phyloP scores from a whole-genome alignment of 2,888 invertebrate genomes.

The Cylindroiulus punctatus region DNA sequence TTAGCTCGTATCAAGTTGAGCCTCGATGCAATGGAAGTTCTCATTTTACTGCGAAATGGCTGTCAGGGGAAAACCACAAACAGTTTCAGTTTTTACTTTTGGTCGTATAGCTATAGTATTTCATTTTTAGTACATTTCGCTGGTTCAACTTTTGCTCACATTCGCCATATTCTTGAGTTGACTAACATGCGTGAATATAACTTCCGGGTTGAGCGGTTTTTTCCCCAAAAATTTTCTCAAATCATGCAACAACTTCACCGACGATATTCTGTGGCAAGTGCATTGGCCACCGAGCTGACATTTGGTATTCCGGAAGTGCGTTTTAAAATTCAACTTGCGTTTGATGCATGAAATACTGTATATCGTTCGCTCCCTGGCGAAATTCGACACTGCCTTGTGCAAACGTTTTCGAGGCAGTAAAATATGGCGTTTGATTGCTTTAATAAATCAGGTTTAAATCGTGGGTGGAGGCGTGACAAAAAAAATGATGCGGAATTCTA shows the following conservation, averaged over 20 bases:
- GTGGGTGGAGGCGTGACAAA: not conserved
- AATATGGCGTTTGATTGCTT: not conserved
- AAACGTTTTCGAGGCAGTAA: slow-evolving; percentile 2
- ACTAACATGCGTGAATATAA: not conserved
- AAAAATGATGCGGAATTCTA: not conserved
- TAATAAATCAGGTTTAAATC: not conserved
- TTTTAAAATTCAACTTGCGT: slow-evolving; percentile 35
- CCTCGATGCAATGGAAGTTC: not conserved
- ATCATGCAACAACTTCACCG: not conserved
- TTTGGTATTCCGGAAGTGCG: slow-evolving; percentile 23
- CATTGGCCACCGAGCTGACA: not conserved
- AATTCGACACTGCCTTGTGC: not conserved
- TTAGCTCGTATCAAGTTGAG: not conserved
- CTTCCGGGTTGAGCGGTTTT: slow-evolving; percentile 1
- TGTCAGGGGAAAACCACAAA: not conserved
- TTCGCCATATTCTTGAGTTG: not conserved
- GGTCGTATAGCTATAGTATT: not conserved
- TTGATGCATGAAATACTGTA: not conserved
- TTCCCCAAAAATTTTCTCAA: not conserved
- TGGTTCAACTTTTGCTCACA: not conserved
- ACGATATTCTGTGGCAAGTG: not conserved
- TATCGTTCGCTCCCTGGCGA: not conserved
- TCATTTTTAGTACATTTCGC: not conserved
- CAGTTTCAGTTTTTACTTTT: not conserved
- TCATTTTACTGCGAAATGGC: not conserved